These are phyloP conservation scores for Choloepus didactylus DNA, from an alignment of 2,797 vertebrate species.

Conservation along the genomic window DNA sequence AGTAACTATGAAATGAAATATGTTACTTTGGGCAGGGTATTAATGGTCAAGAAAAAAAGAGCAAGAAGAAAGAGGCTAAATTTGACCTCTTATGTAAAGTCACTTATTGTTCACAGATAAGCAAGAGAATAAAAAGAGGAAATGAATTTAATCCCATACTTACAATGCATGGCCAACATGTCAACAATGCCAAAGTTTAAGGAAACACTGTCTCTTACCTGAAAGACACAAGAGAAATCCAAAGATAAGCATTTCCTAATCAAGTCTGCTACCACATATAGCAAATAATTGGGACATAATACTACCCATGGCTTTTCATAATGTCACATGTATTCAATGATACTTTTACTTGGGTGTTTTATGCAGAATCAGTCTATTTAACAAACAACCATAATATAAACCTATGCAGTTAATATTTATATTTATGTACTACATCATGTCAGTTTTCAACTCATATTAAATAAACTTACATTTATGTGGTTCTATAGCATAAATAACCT, in stretches of 20 bases:
- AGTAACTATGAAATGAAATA: neutral
- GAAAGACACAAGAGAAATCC: constrained; percentile 80
- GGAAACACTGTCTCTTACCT: constrained; percentile 79
- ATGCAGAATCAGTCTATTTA: neutral
- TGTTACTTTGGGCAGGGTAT: neutral
- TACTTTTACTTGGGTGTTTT: constrained; percentile 34
- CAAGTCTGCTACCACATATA: constrained; percentile 2
- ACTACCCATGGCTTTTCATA: constrained; percentile 33
- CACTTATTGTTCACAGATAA: neutral
- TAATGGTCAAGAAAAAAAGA: neutral
- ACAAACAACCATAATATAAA: neutral
- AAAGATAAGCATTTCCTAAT: constrained; percentile 71
- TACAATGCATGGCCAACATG: constrained; percentile 62
- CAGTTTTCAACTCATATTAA: neutral
- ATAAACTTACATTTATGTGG: neutral
- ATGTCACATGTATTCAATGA: constrained; percentile 19
- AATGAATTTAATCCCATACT: neutral
- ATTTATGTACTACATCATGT: neutral
- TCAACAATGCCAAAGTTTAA: constrained; percentile 62
- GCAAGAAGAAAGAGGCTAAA: neutral
- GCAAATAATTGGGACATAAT: neutral
- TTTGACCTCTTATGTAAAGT: neutral
- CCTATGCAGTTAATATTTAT: neutral
- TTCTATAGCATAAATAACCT: neutral
- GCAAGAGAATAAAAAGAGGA: neutral